Percentiles rank a stretch among this genome's conserved stretches.
These are phyloP conservation scores for Anoura caudifer DNA, from an alignment of 2,113 vertebrate species.

Conservation along the genomic window DNA sequence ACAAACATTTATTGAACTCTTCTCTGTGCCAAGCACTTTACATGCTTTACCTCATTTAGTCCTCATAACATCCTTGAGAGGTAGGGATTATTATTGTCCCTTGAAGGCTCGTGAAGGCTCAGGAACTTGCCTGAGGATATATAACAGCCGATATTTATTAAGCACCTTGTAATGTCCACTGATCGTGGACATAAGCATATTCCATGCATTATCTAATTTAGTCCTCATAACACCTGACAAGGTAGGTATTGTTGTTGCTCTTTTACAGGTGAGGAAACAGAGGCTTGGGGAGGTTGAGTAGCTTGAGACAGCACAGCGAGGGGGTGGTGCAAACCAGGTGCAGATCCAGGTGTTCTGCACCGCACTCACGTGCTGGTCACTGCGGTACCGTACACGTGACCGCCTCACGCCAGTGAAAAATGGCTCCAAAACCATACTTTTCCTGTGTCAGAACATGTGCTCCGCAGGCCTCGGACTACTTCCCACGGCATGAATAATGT, in stretches of 20 bases:
- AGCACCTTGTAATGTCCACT: not conserved
- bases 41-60: constrained; percentile 7
- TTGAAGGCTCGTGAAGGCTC: not conserved
- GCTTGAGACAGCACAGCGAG: not conserved
- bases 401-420: not conserved
- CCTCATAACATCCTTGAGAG: not conserved
- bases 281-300: constrained; percentile 4
- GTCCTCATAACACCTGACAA: not conserved
- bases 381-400: not conserved
- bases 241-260: not conserved
- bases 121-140: not conserved
- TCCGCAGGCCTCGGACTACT: not conserved
- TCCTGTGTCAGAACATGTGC: not conserved
- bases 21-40: not conserved
- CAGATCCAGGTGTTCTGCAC: not conserved
- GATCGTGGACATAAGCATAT: not conserved
- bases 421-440: not conserved
- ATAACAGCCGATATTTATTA: not conserved
- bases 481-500: not conserved
- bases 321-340: not conserved
- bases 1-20: not conserved
- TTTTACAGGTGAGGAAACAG: not conserved
- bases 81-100: not conserved
- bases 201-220: not conserved
- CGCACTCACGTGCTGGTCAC: not conserved